Evolutionary conservation across 2,888 invertebrate genomes (phyloP), one percentile per base, ranked within the genome.

Genomic region (Carabus problematicus): DNA sequence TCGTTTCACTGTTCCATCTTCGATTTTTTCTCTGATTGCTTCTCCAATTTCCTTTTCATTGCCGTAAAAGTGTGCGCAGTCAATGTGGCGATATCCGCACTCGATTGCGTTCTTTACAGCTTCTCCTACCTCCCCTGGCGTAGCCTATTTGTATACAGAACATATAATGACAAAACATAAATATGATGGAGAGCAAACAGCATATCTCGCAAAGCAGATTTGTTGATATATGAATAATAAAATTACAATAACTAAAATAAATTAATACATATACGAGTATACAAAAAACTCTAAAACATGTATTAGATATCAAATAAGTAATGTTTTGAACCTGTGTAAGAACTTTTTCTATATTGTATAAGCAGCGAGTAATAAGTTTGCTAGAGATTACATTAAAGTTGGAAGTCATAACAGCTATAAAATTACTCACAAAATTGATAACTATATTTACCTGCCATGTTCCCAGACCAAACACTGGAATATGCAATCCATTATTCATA

Each of bases 1-100:
- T 18, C 84, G 74, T 67, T 77, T 82, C 8, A 84, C 78, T 0
- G 77, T 77, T 1, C 82, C 82, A 71, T 82, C 79, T 0, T 75
- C 74, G 60, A 84, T 80, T 73, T 82, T 83, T 39, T 79, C 78
- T 3, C 76, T 76, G 29, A 85, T 71, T 0, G 80, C 82, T 61
- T 72, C 73, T 3, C 82, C 82, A 42, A 82, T 76, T 73, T 80
- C 79, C 19, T 70, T 59, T 71, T 77, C 78, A 62, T 79, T 78
- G 66, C 79, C 79, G 75, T 84, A 84, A 11, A 75, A 75, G 70
- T 71, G 64, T 72, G 78, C 75, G 79, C 82, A 79, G 72, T 85
- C 84, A 70, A 84, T 76, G 71, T 82, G 82, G n/a, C 83, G 78
- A 73, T 84, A 84, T 3, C 84, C 84, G 45, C 75, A 75, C 56